Evolutionary conservation across 2,888 invertebrate genomes (phyloP).

Genomic region (Pogonocherus hispidulus): DNA sequence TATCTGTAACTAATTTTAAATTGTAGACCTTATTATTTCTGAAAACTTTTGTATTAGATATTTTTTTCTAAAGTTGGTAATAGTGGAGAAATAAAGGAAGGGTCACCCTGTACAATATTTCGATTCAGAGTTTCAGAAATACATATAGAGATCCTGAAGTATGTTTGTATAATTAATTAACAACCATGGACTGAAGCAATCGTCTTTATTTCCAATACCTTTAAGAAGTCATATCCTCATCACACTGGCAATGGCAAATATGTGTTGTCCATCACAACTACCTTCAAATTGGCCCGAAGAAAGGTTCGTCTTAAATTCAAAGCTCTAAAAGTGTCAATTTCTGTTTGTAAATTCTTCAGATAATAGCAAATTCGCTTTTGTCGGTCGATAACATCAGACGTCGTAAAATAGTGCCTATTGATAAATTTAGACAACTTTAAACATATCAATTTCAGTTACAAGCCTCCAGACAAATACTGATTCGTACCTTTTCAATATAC

Average conservation of each 20-base stretch:
- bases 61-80: no score
- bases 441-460: conserved; percentile 65
- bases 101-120: no score
- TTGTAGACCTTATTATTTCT: no score
- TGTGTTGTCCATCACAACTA: neutral
- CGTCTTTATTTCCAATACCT: neutral
- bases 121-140: no score
- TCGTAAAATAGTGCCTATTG: conserved; percentile 61
- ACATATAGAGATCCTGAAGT: no score
- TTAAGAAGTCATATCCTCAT: neutral
- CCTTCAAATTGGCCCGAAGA: neutral
- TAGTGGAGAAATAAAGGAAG: no score
- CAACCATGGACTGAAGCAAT: no score
- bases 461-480: conserved; percentile 43
- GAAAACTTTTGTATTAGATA: no score
- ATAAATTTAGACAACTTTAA: conserved; percentile 64
- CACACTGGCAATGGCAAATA: neutral
- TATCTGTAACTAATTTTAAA: no score
- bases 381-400: conserved; percentile 58
- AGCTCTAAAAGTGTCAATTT: conserved; percentile 58
- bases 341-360: conserved; percentile 58
- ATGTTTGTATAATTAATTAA: no score
- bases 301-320: conserved; percentile 7
- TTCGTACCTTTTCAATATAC: conserved; percentile 1
- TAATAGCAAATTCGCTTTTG: conserved; percentile 60